These are phyloP conservation scores for Montipora foliosa DNA, from an alignment of 64 coral and sea anemone species.

Conservation along the genomic window DNA sequence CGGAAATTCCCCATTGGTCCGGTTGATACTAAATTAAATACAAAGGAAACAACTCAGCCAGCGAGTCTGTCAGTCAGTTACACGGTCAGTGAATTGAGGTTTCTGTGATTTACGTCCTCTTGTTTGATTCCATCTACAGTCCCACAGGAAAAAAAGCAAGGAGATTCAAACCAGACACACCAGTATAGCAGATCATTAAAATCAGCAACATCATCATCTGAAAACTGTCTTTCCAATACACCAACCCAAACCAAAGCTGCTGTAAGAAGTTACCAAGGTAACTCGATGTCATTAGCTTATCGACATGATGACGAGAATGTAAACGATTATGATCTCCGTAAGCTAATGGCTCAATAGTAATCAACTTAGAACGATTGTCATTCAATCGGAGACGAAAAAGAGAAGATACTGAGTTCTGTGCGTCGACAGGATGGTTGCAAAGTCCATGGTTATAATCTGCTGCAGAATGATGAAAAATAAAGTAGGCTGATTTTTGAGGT, in stretches of 20 bases:
- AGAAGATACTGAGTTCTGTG: too few relatives aligned
- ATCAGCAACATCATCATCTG: neutral
- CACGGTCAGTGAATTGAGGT: neutral
- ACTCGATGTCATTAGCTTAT: neutral
- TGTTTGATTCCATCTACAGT: neutral
- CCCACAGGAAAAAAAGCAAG: neutral
- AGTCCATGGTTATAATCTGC: too few relatives aligned
- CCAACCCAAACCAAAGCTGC: neutral
- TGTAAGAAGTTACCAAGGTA: constrained; percentile 15
- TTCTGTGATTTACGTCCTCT: neutral
- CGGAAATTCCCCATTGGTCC: too few relatives aligned
- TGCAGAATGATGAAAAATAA: too few relatives aligned
- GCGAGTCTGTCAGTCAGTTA: neutral
- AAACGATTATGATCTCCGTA: too few relatives aligned
- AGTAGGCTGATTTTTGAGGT: too few relatives aligned
- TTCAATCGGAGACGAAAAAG: too few relatives aligned
- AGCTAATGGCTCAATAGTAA: too few relatives aligned
- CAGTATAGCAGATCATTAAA: neutral
- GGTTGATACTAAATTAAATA: too few relatives aligned
- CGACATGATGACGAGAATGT: neutral
- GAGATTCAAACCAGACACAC: neutral
- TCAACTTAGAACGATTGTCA: too few relatives aligned
- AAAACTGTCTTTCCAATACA: neutral
- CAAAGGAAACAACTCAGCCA: too few relatives aligned
- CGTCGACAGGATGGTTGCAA: too few relatives aligned